These are phyloP conservation scores for Perdix hodgsoniae DNA, from an alignment of 2,797 vertebrate genomes.

Conservation along the genomic window DNA sequence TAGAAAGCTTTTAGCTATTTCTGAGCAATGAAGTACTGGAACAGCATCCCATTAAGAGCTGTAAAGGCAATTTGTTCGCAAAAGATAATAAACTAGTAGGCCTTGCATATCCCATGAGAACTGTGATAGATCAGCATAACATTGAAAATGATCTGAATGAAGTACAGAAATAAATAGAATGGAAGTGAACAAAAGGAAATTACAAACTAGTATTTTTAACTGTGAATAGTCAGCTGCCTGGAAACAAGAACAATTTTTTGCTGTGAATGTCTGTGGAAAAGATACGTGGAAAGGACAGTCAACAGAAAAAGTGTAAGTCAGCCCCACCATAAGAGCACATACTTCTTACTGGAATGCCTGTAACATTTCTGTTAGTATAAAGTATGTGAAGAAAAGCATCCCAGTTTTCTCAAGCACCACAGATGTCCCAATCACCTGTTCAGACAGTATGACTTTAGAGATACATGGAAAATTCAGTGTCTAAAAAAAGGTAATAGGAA, in stretches of 20 bases:
- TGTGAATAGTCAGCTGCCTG: background rate
- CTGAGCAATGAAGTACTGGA: background rate
- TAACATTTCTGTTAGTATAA: background rate
- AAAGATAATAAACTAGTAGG: conserved; percentile 33
- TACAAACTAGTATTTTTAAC: background rate
- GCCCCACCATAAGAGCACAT: background rate
- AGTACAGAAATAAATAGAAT: conserved; percentile 42
- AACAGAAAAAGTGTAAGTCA: background rate
- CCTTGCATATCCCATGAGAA: background rate
- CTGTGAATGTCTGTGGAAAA: background rate
- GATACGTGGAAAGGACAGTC: background rate
- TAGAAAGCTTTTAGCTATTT: conserved; percentile 15
- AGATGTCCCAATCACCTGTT: background rate
- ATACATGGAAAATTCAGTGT: background rate
- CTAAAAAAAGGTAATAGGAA: background rate
- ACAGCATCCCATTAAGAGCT: conserved; percentile 18
- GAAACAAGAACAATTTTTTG: background rate
- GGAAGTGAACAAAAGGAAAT: background rate
- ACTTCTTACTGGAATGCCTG: background rate
- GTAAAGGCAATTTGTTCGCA: conserved; percentile 30
- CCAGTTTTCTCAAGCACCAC: background rate
- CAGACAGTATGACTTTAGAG: background rate
- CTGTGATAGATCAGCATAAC: background rate
- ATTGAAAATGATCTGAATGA: conserved; percentile 10
- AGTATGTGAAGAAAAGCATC: background rate